Conservation (phyloP, 2,888 invertebrate genomes). For the Erebia aethiops region DNA sequence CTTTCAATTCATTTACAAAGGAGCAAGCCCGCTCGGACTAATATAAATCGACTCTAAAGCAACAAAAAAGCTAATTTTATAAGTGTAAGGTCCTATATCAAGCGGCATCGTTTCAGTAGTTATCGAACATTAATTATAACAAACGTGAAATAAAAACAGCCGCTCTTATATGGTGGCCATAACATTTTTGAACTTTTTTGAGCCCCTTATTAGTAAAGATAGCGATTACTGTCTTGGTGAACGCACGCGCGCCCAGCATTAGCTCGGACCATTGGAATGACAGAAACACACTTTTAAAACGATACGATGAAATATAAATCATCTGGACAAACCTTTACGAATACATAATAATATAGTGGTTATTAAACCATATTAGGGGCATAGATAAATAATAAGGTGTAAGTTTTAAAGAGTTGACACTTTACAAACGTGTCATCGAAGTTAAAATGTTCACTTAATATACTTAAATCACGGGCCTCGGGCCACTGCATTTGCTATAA, state of each 20-base stretch:
- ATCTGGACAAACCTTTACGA: too few species aligned
- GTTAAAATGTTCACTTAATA: too few species aligned
- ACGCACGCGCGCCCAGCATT: conserved; percentile 52
- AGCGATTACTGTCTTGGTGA: conserved; percentile 30
- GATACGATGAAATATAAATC: neutral
- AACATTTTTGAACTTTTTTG: conserved; percentile 7
- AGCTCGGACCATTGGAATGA: conserved; percentile 41
- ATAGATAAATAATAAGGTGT: too few species aligned
- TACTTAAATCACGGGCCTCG: too few species aligned
- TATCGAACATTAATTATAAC: conserved; percentile 6
- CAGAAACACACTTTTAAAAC: neutral
- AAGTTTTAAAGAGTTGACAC: too few species aligned
- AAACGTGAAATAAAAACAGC: neutral
- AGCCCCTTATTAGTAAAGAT: conserved; percentile 27
- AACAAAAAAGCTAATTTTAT: neutral
- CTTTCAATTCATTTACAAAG: too few species aligned
- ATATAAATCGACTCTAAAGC: neutral
- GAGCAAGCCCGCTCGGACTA: neutral
- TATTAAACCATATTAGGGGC: too few species aligned
- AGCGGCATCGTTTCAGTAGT: neutral
- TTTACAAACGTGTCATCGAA: too few species aligned
- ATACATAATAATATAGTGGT: too few species aligned
- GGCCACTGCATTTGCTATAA: too few species aligned
- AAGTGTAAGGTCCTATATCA: neutral
- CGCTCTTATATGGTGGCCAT: conserved; percentile 18